A percentile compares a stretch with the other conserved stretches of the same genome.
phyloP scores from a whole-genome alignment of 2,888 invertebrate species.

The Eulithis prunata region DNA sequence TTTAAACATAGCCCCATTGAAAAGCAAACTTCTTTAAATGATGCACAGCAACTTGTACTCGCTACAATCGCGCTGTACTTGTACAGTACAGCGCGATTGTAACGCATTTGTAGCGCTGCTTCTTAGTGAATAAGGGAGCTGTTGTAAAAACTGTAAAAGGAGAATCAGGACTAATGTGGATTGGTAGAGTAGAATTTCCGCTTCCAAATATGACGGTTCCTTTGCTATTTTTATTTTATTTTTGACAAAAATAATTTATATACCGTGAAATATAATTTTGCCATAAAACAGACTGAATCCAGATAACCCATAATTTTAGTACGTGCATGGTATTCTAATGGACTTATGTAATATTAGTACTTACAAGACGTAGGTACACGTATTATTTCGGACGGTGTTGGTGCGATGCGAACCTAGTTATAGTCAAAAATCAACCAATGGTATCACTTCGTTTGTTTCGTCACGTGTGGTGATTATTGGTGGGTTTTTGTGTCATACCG shows the following conservation, averaged over 20 bases:
- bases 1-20: too few relatives aligned
- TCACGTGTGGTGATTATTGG: too few relatives aligned
- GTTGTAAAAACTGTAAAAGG: not conserved
- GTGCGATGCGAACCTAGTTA: too few relatives aligned
- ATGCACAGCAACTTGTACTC: not conserved
- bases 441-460: too few relatives aligned
- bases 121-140: slow-evolving; percentile 8
- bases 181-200: slow-evolving; percentile 17
- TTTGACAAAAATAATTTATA: not conserved
- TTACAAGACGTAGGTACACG: too few relatives aligned
- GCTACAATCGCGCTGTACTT: too few relatives aligned
- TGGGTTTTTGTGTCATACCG: too few relatives aligned
- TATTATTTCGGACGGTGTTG: too few relatives aligned
- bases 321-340: slow-evolving; percentile 32
- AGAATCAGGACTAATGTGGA: slow-evolving; percentile 13
- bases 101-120: not conserved
- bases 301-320: slow-evolving; percentile 41
- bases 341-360: not conserved
- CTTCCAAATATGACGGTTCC: slow-evolving; percentile 20
- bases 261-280: not conserved
- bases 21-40: too few relatives aligned
- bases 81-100: not conserved
- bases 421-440: too few relatives aligned
- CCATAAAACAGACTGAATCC: slow-evolving; percentile 48
- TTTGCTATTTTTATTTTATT: slow-evolving; percentile 27